A percentile compares a stretch with the other conserved stretches of the same genome.
These are phyloP conservation scores for Malacoraja senta DNA, from an alignment of 2,797 vertebrate genomes.

Conservation along the genomic window DNA sequence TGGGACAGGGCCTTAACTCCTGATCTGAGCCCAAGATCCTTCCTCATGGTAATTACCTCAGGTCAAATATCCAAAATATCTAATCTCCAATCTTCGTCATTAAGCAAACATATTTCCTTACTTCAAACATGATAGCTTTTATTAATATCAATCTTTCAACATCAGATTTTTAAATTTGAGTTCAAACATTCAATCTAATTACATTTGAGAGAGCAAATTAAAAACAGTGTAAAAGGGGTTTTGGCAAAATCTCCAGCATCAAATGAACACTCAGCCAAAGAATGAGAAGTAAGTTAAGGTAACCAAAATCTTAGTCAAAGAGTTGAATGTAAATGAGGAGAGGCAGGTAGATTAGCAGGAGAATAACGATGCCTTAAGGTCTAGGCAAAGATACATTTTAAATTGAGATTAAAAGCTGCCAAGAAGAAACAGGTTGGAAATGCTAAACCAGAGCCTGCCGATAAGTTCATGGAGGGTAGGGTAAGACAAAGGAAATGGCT, in stretches of 20 bases:
- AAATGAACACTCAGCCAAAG: background rate
- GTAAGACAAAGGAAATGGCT: too few relatives aligned
- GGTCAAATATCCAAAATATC: too few relatives aligned
- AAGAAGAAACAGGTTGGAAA: too few relatives aligned
- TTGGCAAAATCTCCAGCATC: background rate
- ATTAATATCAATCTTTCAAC: background rate
- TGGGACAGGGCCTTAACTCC: too few relatives aligned
- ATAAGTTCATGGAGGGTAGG: too few relatives aligned
- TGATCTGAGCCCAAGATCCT: too few relatives aligned
- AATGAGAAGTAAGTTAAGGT: background rate
- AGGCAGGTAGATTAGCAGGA: background rate
- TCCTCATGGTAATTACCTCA: too few relatives aligned
- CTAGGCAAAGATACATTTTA: background rate
- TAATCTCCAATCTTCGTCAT: too few relatives aligned
- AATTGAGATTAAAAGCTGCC: too few relatives aligned
- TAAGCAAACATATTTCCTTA: too few relatives aligned
- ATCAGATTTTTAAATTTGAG: background rate
- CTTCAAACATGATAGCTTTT: background rate
- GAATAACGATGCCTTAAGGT: background rate
- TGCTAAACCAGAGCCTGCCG: too few relatives aligned
- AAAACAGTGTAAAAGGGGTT: background rate
- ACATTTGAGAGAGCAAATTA: background rate
- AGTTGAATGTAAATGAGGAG: background rate
- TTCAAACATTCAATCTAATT: background rate
- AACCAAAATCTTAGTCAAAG: background rate